Percentiles rank a stretch among this genome's conserved stretches.
These are phyloP conservation scores for Mastacembelus armatus DNA, from an alignment of 2,797 vertebrate species.

Conservation along the genomic window DNA sequence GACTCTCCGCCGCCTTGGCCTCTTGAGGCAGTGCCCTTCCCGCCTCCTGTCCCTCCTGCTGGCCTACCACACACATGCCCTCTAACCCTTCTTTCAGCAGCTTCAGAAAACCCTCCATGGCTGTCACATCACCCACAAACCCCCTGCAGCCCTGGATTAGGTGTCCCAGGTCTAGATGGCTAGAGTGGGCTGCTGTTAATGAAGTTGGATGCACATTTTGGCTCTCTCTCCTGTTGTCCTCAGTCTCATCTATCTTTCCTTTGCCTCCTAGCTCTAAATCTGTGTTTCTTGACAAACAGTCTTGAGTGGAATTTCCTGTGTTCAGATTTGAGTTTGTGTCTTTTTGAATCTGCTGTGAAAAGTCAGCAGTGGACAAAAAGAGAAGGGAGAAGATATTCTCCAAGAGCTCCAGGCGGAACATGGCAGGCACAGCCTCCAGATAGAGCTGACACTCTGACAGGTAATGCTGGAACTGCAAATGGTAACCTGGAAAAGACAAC, in stretches of 20 bases:
- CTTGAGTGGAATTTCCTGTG: conserved; percentile 16
- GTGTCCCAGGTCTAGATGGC: conserved; percentile 86
- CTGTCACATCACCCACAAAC: conserved; percentile 88
- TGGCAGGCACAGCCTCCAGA: conserved; percentile 86
- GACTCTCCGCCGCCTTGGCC: conserved; percentile 79
- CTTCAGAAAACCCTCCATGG: conserved; percentile 89
- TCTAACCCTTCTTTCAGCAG: conserved; percentile 91
- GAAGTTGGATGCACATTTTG: conserved; percentile 34
- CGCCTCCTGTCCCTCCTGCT: conserved; percentile 83
- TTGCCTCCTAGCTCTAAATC: conserved; percentile 62
- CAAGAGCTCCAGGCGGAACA: conserved; percentile 93
- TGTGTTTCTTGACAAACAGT: conserved; percentile 45
- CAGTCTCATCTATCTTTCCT: conserved; percentile 49
- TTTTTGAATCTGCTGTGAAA: conserved; percentile 73
- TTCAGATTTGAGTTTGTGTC: conserved; percentile 23
- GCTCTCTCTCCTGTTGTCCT: conserved; percentile 44
- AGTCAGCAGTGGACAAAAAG: conserved; percentile 90
- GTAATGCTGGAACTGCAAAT: conserved; percentile 86
- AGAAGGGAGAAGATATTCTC: conserved; percentile 98
- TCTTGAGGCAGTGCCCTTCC: conserved; percentile 72
- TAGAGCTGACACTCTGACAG: conserved; percentile 91
- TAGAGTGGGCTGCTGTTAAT: conserved; percentile 35
- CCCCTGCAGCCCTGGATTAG: conserved; percentile 84
- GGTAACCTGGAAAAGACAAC: conserved; percentile 77
- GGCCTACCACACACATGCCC: conserved; percentile 84